phyloP scores from a whole-genome alignment of 2,113 vertebrate genomes.

The Stictonetta naevosa region DNA sequence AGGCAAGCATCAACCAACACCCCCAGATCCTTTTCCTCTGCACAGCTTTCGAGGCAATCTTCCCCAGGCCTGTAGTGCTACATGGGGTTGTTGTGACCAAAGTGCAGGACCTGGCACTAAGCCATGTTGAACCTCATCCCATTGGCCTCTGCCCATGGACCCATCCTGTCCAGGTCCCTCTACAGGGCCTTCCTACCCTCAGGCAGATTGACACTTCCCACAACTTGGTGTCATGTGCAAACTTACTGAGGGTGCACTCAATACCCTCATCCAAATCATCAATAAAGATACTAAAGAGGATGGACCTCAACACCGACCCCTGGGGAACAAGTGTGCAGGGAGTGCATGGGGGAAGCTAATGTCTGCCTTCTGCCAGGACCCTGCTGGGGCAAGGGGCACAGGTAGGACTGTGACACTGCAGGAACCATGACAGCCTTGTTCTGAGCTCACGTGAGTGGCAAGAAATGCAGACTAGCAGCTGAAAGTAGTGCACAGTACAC shows the following conservation, averaged over 20 bases:
- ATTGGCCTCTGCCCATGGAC: too few relatives aligned
- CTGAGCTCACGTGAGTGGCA: neutral
- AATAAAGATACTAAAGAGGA: neutral
- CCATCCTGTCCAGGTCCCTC: too few relatives aligned
- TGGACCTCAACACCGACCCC: too few relatives aligned
- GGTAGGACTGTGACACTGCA: neutral
- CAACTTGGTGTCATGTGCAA: neutral
- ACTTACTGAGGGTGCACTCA: neutral
- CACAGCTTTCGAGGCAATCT: too few relatives aligned
- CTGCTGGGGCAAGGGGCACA: fast-evolving
- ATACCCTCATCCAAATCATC: neutral
- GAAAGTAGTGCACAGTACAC: neutral
- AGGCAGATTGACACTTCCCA: neutral
- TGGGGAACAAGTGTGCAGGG: neutral
- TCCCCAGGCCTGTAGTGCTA: too few relatives aligned
- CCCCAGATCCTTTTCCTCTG: too few relatives aligned
- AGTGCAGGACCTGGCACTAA: too few relatives aligned
- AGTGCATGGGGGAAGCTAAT: neutral
- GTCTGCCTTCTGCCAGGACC: neutral
- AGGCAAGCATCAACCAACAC: too few relatives aligned
- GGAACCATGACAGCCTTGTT: neutral
- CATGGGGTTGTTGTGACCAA: too few relatives aligned
- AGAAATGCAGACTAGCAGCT: neutral
- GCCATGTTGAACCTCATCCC: too few relatives aligned
- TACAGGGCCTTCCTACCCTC: neutral